Conservation (phyloP, 2,888 invertebrate genomes). For the Spisula subtruncata region DNA sequence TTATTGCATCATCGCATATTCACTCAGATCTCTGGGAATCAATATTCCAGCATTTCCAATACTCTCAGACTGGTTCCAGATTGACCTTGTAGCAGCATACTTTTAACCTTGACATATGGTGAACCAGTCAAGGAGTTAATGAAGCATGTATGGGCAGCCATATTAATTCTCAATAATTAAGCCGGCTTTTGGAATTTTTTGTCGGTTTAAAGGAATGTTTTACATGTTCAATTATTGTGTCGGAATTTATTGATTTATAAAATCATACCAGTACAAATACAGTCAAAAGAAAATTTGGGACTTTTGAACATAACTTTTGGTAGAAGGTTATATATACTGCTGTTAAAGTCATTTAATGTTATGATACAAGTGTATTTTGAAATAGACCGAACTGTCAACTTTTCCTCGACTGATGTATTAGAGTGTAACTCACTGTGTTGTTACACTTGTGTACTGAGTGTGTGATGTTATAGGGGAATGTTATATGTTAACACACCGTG, state of each 20-base stretch:
- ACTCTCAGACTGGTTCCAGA: conserved; percentile 28
- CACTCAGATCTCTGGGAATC: conserved; percentile 9
- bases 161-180: not conserved
- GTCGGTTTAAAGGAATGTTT: not conserved
- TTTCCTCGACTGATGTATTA: not conserved
- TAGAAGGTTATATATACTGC: not conserved
- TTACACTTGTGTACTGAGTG: not conserved
- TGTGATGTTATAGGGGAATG: no score
- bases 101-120: conserved; percentile 34
- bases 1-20: not conserved
- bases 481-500: conserved; percentile 1
- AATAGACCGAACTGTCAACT: not conserved
- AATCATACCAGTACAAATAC: not conserved
- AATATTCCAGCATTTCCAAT: conserved; percentile 10
- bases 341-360: no score
- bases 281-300: not conserved
- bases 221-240: not conserved
- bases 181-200: not conserved
- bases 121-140: conserved; percentile 35
- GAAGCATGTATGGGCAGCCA: conserved; percentile 13
- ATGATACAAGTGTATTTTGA: conserved; percentile 5
- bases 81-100: not conserved
- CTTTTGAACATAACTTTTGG: not conserved
- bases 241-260: not conserved
- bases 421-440: not conserved